A percentile compares a stretch with the other conserved stretches of the same genome.
Conservation (phyloP, 2,797 vertebrate genomes). For the Arnoldichthys spilopterus region DNA sequence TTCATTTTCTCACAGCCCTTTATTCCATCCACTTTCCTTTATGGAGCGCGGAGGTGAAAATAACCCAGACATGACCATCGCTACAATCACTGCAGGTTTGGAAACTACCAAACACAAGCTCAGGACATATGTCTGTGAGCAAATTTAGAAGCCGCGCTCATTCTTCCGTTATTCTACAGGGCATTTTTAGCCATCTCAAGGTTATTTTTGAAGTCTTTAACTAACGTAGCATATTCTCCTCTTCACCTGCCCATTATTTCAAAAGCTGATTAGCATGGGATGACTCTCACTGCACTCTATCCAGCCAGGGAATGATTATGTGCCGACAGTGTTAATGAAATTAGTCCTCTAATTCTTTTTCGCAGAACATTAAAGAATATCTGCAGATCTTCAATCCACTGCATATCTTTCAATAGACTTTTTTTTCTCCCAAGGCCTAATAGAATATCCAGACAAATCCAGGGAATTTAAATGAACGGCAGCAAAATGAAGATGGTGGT, state of each 20-base stretch:
- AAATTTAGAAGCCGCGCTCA: slow-evolving; percentile 11
- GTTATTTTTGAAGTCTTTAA: slow-evolving; percentile 28
- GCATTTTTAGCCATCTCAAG: slow-evolving; percentile 18
- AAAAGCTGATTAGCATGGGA: slow-evolving; percentile 52
- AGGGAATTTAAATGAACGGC: slow-evolving; percentile 47
- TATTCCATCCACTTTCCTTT: slow-evolving; percentile 14
- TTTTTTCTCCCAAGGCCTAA: slow-evolving; percentile 48
- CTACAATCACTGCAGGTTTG: neutral
- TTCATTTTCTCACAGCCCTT: slow-evolving; percentile 28
- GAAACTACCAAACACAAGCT: slow-evolving; percentile 13
- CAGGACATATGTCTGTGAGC: slow-evolving; percentile 7
- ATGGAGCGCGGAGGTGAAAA: slow-evolving; percentile 1
- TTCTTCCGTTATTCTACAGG: neutral
- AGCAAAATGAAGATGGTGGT: slow-evolving; percentile 23
- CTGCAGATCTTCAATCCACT: slow-evolving; percentile 51
- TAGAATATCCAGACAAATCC: slow-evolving; percentile 54
- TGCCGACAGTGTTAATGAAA: slow-evolving; percentile 72
- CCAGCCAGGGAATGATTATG: slow-evolving; percentile 51
- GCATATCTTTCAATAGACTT: slow-evolving; percentile 51
- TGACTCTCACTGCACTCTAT: slow-evolving; percentile 49
- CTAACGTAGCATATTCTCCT: slow-evolving; percentile 19
- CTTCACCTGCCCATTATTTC: slow-evolving; percentile 55
- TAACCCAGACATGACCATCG: slow-evolving; percentile 8
- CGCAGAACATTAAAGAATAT: slow-evolving; percentile 69
- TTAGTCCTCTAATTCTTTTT: slow-evolving; percentile 70